Percentiles rank a stretch among this genome's conserved stretches.
Conservation (phyloP, 2,888 invertebrate genomes). For the Amblyjoppa proteus region DNA sequence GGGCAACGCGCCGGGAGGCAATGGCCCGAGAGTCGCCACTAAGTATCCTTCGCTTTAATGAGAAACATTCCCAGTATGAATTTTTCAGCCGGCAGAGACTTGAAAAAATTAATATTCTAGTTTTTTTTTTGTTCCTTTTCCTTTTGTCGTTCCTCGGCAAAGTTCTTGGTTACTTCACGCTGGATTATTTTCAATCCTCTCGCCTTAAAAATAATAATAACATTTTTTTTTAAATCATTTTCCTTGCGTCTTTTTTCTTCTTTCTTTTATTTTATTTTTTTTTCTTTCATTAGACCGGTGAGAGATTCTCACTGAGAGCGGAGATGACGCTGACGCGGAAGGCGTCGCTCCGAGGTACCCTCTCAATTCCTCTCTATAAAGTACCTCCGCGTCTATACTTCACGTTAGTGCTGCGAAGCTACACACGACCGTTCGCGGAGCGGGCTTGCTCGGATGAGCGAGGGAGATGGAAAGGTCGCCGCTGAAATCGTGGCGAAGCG, state of each 20-base stretch:
- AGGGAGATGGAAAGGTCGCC: constrained; percentile 21
- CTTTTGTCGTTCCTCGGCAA: not conserved
- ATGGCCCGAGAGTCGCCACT: constrained; percentile 47
- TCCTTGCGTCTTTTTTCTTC: not conserved
- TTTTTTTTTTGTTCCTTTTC: not conserved
- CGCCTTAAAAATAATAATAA: not conserved
- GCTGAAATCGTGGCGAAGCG: constrained; percentile 37
- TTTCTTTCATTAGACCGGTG: not conserved
- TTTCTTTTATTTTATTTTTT: too few relatives aligned
- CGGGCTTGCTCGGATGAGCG: not conserved
- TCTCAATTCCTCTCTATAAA: constrained; percentile 20
- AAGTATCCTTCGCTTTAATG: constrained; percentile 60
- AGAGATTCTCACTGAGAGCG: constrained; percentile 7
- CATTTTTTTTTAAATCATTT: too few relatives aligned
- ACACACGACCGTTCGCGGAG: constrained; percentile 7
- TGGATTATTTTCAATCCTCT: constrained; percentile 28
- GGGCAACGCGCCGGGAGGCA: constrained; percentile 30
- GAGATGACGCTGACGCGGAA: not conserved
- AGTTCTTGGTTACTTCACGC: constrained; percentile 4
- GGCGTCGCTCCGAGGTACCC: constrained; percentile 21
- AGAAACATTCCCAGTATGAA: constrained; percentile 57
- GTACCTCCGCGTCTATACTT: constrained; percentile 27
- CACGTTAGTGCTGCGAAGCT: not conserved
- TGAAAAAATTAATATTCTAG: constrained; percentile 3
- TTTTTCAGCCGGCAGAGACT: constrained; percentile 38